These are phyloP conservation scores for Drosophila navojoa DNA, from an alignment of 1,140 invertebrate species.

Conservation along the genomic window DNA sequence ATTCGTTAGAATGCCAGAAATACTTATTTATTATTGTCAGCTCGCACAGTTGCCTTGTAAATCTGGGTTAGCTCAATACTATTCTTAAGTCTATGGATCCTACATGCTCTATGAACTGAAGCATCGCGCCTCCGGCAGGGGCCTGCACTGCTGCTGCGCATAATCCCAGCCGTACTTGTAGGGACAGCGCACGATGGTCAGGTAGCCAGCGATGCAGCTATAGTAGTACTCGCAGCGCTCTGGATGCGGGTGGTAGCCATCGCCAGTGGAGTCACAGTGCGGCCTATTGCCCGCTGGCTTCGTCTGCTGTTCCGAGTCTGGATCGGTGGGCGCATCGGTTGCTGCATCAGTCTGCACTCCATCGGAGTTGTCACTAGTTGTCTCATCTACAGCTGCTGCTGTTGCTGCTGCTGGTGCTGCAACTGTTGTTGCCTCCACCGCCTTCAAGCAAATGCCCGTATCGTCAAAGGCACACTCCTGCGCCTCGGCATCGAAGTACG, in stretches of 20 bases:
- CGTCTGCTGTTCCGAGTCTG: background rate
- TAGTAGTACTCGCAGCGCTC: constrained; percentile 75
- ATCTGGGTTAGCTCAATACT: constrained; percentile 57
- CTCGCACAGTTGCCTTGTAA: constrained; percentile 28
- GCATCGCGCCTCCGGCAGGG: constrained; percentile 50
- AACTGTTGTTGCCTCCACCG: background rate
- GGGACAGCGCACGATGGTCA: constrained; percentile 72
- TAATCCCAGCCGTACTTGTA: constrained; percentile 68
- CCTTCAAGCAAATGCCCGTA: constrained; percentile 45
- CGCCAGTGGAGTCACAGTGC: constrained; percentile 44
- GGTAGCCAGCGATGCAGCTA: constrained; percentile 60
- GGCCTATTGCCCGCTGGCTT: constrained; percentile 34
- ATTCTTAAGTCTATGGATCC: constrained; percentile 25
- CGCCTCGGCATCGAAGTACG: constrained; percentile 64
- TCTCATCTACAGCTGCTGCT: background rate
- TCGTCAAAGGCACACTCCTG: constrained; percentile 73
- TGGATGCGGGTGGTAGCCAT: constrained; percentile 61
- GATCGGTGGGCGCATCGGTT: background rate
- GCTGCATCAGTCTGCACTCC: background rate
- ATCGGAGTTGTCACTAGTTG: background rate
- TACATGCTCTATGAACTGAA: constrained; percentile 35
- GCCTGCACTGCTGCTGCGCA: constrained; percentile 51
- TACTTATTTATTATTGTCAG: constrained; percentile 82
- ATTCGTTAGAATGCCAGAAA: constrained; percentile 78
- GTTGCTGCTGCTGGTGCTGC: background rate